Evolutionary conservation across 2,888 invertebrate genomes (phyloP).

Genomic region (Laothoe populi): DNA sequence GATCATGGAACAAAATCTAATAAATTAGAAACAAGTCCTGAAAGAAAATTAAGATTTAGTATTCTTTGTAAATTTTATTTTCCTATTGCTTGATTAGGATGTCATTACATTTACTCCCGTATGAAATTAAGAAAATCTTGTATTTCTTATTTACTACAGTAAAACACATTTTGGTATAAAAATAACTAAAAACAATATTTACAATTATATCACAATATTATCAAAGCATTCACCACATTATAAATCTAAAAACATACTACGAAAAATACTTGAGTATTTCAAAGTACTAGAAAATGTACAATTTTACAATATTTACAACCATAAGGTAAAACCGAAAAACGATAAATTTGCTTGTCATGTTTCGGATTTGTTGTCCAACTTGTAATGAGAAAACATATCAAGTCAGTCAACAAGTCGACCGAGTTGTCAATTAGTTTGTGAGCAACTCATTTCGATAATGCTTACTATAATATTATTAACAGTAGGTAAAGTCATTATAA

Average conservation of each 20-base stretch:
- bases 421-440: no score
- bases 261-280: constrained; percentile 10
- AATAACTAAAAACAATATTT: neutral
- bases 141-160: neutral
- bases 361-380: neutral
- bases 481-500: neutral
- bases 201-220: neutral
- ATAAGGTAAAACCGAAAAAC: neutral
- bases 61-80: no score
- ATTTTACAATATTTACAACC: constrained; percentile 28
- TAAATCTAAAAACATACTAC: neutral
- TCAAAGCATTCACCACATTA: neutral
- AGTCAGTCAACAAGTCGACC: no score
- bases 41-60: no score
- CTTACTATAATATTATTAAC: neutral
- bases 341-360: neutral
- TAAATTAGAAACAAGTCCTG: no score
- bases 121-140: neutral
- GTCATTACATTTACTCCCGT: neutral
- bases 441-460: neutral
- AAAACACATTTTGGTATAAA: constrained; percentile 18
- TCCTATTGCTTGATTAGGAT: no score
- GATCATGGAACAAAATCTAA: no score
- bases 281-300: constrained; percentile 19
- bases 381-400: no score